Conservation (phyloP, 2,113 vertebrate species). For the Muntiacus muntjak region DNA sequence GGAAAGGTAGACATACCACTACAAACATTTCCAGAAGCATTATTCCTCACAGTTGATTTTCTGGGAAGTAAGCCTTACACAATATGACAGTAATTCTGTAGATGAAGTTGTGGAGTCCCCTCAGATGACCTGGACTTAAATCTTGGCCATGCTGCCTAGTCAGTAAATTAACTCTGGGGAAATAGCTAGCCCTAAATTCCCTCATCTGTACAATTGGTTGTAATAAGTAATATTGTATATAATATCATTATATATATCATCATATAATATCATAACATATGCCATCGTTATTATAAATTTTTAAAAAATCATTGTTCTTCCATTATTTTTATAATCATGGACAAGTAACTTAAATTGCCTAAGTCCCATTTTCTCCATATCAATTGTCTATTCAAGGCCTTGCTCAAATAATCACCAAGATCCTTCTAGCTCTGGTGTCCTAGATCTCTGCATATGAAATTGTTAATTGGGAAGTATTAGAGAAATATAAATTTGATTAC, state of each 20-base stretch:
- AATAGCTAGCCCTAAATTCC: neutral
- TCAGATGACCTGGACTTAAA: neutral
- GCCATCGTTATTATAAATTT: neutral
- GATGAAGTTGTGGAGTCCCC: neutral
- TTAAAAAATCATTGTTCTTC: neutral
- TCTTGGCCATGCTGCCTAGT: neutral
- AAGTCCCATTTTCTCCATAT: neutral
- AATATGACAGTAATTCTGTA: neutral
- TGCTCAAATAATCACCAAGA: neutral
- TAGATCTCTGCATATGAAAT: neutral
- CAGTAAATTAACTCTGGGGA: neutral
- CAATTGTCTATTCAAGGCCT: neutral
- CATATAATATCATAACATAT: neutral
- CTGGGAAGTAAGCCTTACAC: neutral
- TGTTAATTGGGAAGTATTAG: neutral
- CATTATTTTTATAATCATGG: neutral
- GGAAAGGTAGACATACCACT: neutral
- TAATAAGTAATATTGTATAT: neutral
- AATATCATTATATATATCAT: neutral
- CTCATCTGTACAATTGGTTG: neutral
- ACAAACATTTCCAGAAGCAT: neutral
- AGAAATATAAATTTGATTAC: neutral
- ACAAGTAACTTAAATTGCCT: neutral
- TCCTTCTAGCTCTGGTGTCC: neutral
- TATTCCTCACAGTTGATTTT: neutral